Conservation (phyloP, 2,797 vertebrate genomes). For the Morelia viridis region DNA sequence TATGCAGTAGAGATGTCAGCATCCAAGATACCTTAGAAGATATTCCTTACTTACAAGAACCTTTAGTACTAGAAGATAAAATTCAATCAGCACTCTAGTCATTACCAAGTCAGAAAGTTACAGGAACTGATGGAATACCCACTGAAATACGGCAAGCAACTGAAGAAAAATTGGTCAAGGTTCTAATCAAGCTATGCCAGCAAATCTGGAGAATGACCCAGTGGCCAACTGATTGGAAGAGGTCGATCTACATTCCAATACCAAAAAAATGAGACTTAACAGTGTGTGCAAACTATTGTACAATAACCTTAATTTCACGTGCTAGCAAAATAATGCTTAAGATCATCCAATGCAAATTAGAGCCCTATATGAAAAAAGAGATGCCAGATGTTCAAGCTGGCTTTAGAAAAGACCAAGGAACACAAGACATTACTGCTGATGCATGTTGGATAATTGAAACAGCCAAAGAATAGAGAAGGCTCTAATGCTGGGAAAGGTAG, state of each 20-base stretch:
- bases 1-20: too few relatives aligned
- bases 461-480: not conserved
- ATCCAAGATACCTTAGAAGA: too few relatives aligned
- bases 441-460: not conserved
- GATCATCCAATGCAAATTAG: not conserved
- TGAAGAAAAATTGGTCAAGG: too few relatives aligned
- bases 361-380: not conserved
- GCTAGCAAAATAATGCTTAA: not conserved
- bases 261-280: not conserved
- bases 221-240: not conserved
- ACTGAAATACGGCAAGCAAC: too few relatives aligned
- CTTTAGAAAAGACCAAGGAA: not conserved
- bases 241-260: not conserved
- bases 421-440: not conserved
- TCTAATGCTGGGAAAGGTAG: not conserved
- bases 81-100: too few relatives aligned
- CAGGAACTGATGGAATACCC: too few relatives aligned
- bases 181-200: too few relatives aligned
- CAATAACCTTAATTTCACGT: not conserved
- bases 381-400: not conserved
- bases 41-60: too few relatives aligned
- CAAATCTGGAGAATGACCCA: too few relatives aligned
- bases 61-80: too few relatives aligned
- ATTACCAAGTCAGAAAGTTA: too few relatives aligned
- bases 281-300: not conserved